Conservation (phyloP, 1,140 invertebrate genomes). For the Bombus sibiricus region DNA sequence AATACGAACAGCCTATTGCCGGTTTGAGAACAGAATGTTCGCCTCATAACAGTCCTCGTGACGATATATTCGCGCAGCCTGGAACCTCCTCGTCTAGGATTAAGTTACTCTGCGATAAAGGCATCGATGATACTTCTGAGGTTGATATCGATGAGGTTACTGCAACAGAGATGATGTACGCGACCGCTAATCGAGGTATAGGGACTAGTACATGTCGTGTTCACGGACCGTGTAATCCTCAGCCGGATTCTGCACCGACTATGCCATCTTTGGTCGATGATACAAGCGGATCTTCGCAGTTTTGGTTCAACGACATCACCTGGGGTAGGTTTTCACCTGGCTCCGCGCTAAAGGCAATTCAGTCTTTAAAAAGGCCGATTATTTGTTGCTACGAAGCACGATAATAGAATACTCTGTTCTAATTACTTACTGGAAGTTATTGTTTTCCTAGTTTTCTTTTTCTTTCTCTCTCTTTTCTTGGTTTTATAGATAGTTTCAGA, state of each 20-base stretch:
- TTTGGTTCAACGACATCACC: constrained; percentile 80
- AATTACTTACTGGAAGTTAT: neutral
- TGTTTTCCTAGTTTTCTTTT: neutral
- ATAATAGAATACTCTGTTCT: neutral
- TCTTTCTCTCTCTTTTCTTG: neutral
- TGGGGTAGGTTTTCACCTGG: constrained; percentile 77
- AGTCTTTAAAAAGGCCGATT: constrained; percentile 7
- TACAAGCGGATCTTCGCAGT: constrained; percentile 64
- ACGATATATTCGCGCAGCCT: constrained; percentile 59
- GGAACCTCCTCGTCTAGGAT: constrained; percentile 65
- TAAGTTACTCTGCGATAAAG: constrained; percentile 68
- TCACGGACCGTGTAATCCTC: constrained; percentile 72
- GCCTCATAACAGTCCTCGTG: constrained; percentile 56
- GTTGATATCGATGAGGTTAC: constrained; percentile 73
- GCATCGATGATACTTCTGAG: constrained; percentile 73
- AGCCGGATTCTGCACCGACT: constrained; percentile 69
- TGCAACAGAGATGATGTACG: constrained; percentile 73
- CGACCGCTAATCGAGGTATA: constrained; percentile 55
- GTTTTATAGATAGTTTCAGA: constrained; percentile 1
- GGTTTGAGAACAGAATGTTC: constrained; percentile 61
- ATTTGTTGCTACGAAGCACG: constrained; percentile 4
- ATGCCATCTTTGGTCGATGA: constrained; percentile 71
- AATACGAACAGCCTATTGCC: constrained; percentile 78
- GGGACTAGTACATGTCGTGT: constrained; percentile 71
- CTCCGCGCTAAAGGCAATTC: constrained; percentile 11